These are phyloP conservation scores for Neotoma lepida DNA, from an alignment of 2,113 vertebrate species.

Conservation along the genomic window DNA sequence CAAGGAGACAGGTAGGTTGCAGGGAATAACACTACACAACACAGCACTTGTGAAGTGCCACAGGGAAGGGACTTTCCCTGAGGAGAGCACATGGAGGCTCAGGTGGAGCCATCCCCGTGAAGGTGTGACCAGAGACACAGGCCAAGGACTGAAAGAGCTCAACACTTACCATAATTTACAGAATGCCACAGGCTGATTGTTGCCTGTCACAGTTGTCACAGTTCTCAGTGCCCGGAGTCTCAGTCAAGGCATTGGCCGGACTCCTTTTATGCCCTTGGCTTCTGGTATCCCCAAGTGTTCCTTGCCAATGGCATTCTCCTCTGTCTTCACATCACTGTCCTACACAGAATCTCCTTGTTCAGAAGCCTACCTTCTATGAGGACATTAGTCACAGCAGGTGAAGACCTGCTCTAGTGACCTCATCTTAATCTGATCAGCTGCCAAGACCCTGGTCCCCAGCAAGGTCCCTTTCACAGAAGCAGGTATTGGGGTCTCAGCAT, in stretches of 20 bases:
- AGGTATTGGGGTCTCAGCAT: background rate
- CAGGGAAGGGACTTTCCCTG: background rate
- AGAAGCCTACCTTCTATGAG: background rate
- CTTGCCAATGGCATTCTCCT: background rate
- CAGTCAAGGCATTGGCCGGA: background rate
- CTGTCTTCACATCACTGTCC: background rate
- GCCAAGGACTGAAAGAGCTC: background rate
- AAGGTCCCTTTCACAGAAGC: background rate
- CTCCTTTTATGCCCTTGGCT: background rate
- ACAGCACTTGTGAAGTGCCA: background rate
- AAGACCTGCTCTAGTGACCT: background rate
- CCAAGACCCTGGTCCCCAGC: slow-evolving; percentile 7
- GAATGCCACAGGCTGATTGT: background rate
- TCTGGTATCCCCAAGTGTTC: background rate
- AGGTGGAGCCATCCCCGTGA: background rate
- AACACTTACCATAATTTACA: background rate
- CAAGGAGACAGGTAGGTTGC: background rate
- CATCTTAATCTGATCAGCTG: background rate
- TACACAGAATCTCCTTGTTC: background rate
- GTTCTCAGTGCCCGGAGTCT: background rate
- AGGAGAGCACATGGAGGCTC: background rate
- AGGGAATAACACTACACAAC: background rate
- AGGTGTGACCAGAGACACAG: background rate
- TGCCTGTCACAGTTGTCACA: background rate
- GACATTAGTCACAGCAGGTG: background rate